Conservation (phyloP, 2,888 invertebrate species). For the Cosmorhoe ocellata region DNA sequence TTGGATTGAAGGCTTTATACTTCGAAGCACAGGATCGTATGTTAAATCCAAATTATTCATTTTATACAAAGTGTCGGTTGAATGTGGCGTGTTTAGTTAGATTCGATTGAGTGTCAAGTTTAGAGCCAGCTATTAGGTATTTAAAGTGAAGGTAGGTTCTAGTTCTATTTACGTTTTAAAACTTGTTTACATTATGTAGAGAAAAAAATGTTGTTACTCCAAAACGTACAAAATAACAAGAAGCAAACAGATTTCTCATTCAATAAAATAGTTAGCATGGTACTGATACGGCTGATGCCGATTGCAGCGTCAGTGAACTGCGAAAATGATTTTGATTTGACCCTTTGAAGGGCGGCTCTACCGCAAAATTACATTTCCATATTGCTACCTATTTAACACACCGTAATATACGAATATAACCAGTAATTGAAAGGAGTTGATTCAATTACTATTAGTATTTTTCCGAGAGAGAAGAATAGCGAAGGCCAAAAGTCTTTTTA, state of each 20-base stretch:
- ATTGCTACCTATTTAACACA: conserved; percentile 54
- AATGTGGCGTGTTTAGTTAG: too few relatives aligned
- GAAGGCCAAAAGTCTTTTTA: conserved; percentile 2
- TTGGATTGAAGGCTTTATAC: conserved; percentile 15
- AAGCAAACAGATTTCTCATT: conserved; percentile 6
- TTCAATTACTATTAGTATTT: conserved; percentile 18
- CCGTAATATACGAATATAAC: conserved; percentile 41
- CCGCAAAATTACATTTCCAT: conserved; percentile 81
- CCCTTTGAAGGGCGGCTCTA: conserved; percentile 76
- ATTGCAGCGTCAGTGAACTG: conserved; percentile 73
- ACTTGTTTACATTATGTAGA: too few relatives aligned
- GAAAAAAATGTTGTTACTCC: too few relatives aligned
- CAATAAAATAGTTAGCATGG: conserved; percentile 24
- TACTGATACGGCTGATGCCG: conserved; percentile 33
- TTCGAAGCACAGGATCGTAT: neutral
- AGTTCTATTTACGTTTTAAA: too few relatives aligned
- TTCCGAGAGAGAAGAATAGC: conserved; percentile 1
- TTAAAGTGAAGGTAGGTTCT: too few relatives aligned
- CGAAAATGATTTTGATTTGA: conserved; percentile 83
- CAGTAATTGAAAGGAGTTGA: conserved; percentile 44
- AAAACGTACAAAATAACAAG: too few relatives aligned
- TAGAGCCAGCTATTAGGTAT: too few relatives aligned
- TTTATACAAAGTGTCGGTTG: neutral
- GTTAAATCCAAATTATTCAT: conserved; percentile 2
- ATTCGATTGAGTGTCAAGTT: too few relatives aligned